Evolutionary conservation across 2,888 invertebrate genomes (phyloP).

Genomic region (Antitype chi): DNA sequence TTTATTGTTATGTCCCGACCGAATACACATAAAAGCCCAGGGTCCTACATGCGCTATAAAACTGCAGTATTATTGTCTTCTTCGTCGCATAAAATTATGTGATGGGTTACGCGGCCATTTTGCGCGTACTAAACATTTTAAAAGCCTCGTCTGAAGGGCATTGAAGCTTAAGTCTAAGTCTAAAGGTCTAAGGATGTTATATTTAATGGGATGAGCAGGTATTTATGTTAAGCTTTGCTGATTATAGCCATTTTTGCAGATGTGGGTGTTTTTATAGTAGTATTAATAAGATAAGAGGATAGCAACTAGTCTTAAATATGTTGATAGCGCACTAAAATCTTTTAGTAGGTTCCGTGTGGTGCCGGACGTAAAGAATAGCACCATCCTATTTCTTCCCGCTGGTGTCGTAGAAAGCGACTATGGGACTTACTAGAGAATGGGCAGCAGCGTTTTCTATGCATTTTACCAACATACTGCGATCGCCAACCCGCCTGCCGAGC

Average conservation of each 20-base stretch:
- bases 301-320: neutral
- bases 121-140: conserved; percentile 42
- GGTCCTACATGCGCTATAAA: conserved; percentile 50
- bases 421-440: too few species aligned
- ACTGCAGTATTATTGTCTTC: conserved; percentile 51
- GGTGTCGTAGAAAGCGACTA: too few species aligned
- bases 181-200: neutral
- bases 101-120: conserved; percentile 44
- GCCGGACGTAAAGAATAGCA: too few species aligned
- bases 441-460: too few species aligned
- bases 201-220: neutral
- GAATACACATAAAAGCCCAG: conserved; percentile 58
- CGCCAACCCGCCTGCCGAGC: too few species aligned
- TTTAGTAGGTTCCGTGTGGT: neutral
- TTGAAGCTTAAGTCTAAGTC: neutral
- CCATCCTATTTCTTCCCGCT: too few species aligned
- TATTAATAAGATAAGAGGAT: neutral
- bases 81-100: conserved; percentile 54
- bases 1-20: conserved; percentile 54
- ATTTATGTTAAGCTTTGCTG: neutral
- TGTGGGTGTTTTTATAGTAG: neutral
- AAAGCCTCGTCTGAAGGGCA: conserved; percentile 21
- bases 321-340: neutral
- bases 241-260: neutral
- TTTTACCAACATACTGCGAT: too few species aligned